Percentiles rank a stretch among this genome's conserved stretches.
Conservation (phyloP, 1,140 invertebrate species). For the Marisa cornuarietis region DNA sequence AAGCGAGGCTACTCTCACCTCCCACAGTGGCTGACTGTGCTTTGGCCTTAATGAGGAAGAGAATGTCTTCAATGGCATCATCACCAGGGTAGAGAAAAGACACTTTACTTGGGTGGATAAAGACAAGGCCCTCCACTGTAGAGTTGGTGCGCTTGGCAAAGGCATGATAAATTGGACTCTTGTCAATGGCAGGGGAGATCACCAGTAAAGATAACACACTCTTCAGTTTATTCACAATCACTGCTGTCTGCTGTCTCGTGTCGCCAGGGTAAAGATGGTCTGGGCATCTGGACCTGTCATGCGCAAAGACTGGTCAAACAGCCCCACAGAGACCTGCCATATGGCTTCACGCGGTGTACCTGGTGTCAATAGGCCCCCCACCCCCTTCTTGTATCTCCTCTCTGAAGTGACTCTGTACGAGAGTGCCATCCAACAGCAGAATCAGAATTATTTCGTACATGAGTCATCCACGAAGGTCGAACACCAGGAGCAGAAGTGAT, state of each 20-base stretch:
- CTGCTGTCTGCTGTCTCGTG: constrained; percentile 51
- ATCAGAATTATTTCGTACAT: constrained; percentile 58
- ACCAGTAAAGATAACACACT: constrained; percentile 45
- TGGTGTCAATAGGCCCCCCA: not conserved
- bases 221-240: constrained; percentile 52
- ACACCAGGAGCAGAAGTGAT: constrained; percentile 27
- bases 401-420: not conserved
- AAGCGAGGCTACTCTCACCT: constrained; percentile 29
- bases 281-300: constrained; percentile 51
- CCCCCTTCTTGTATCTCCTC: not conserved
- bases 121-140: constrained; percentile 53
- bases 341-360: constrained; percentile 43
- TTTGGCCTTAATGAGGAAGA: constrained; percentile 54
- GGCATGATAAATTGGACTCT: constrained; percentile 48
- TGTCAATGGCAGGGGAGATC: constrained; percentile 50
- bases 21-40: constrained; percentile 19
- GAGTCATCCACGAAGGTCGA: constrained; percentile 57
- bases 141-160: constrained; percentile 50
- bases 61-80: constrained; percentile 56
- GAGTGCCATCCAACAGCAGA: constrained; percentile 40
- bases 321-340: constrained; percentile 58
- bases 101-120: constrained; percentile 56
- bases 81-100: constrained; percentile 62
- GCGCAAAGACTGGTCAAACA: constrained; percentile 62
- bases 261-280: constrained; percentile 55